Percentiles rank a stretch among this genome's conserved stretches.
These are phyloP conservation scores for Chascanopsetta lugubris DNA, from an alignment of 2,113 vertebrate genomes.

Conservation along the genomic window DNA sequence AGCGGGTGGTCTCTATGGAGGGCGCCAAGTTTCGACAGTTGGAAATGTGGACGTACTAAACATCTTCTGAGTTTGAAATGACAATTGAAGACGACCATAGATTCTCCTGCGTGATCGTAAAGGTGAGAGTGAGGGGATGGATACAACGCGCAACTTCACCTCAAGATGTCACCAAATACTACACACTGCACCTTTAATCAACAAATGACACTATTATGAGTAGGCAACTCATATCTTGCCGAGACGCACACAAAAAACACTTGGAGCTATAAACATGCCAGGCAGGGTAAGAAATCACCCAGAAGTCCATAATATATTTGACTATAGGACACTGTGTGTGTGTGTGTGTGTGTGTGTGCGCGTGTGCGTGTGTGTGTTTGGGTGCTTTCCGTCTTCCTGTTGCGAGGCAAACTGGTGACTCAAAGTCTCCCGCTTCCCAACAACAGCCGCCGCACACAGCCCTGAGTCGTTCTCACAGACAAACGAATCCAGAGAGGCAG, in stretches of 20 bases:
- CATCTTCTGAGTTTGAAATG: too few relatives aligned
- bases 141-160: too few relatives aligned
- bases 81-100: too few relatives aligned
- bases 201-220: conserved; percentile 52
- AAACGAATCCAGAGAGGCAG: conserved; percentile 66
- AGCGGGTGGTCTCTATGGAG: too few relatives aligned
- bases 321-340: not conserved
- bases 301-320: conserved; percentile 22
- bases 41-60: too few relatives aligned
- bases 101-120: too few relatives aligned
- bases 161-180: too few relatives aligned
- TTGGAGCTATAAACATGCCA: conserved; percentile 56
- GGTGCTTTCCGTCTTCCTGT: conserved; percentile 15
- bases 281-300: conserved; percentile 48
- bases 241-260: conserved; percentile 32
- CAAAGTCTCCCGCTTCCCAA: conserved; percentile 28
- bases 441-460: conserved; percentile 15
- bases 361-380: conserved; percentile 3
- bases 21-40: too few relatives aligned
- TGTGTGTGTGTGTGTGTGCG: not conserved
- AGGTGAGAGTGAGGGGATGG: too few relatives aligned
- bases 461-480: conserved; percentile 38
- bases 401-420: conserved; percentile 44
- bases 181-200: too few relatives aligned
- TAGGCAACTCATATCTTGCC: conserved; percentile 47